Base-by-base conservation (phyloP, 2,797 vertebrate species). In the Artibeus lituratus region DNA sequence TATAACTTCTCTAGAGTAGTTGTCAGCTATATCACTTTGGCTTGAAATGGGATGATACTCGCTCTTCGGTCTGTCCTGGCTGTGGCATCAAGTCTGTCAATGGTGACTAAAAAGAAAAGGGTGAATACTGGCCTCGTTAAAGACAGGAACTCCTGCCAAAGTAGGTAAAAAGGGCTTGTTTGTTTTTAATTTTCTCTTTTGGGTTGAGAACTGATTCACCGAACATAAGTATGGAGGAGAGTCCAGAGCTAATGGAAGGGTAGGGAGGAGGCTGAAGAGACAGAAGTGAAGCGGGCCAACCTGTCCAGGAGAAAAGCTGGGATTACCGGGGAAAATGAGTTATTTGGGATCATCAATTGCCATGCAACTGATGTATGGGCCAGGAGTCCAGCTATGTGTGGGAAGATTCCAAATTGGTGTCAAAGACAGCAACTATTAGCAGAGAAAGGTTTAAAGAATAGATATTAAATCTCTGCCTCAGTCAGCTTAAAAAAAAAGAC, bases 81-180 rank as follows among this genome's bases (percentile, higher is more conserved):
- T 74, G n/a, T 42, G 22, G 49, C n/a, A 67, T 91, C 22, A 55
- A 55, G 32, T 77, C 67, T 91, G 47, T 65, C 62, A 80, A 67
- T 12, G 14, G 44, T 72, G 62, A 86, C 70, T 77, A 59, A 85
- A 82, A 80, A 94, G 59, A 70, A 87, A 84, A 84, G 18, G 26
- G 49, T 35, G 65, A 57, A 22, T 24, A 29, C 1, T 51, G 10
- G 51, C 29, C 67, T 94, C 74, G 6, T 26, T 55, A 92, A 94
- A 67, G 62, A 78, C n/a, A 49, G 51, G 22, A 90, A 24, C 26
- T 93, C 62, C 90, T 81, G 73, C 76, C 87, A 44, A 96, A 94
- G 84, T 12, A n/a, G 37, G n/a, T 42, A 81, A 53, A 55, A 16
- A 15, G 14, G 16, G 51, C 7, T 1, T 53, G 35, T 92, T 76